Base-by-base conservation (phyloP, 1,140 invertebrate genomes). In the Lamellibrachia luymesi region DNA sequence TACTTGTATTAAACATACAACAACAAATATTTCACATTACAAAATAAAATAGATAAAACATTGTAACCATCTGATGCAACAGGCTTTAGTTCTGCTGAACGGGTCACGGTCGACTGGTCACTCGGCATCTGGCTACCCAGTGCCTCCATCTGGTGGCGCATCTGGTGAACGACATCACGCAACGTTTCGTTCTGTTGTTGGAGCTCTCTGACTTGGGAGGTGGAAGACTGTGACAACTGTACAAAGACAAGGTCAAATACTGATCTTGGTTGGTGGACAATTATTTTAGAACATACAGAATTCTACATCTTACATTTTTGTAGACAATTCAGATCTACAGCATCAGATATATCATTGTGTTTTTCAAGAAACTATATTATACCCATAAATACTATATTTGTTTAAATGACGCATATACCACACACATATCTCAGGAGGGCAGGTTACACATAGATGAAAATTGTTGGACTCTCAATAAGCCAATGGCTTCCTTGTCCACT, bases 141-240 rank as follows among this genome's bases (percentile, higher is more conserved):
- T 49, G 94, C 92, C 94, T 96, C 96, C 95, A 96, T 96, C 93
- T 96, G 95, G 51, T 93, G 93, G 90, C 95, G 94, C 96, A 96
- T 96, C 93, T 96, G 95, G 56, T 93, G 91, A 51, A 96, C 95
- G 10, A 96, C 95, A 22, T 93, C 90, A 89, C 94, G 94, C 10
- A 96, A 93, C 91, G 94, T 95, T 50, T 95, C 92, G 93, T 96
- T 96, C 93, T 96, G 95, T 91, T 95, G 92, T 91, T 94, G 94
- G 17, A 96, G 93, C 10, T 94, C 92, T 52, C 92, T 93, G 38
- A 95, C 90, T 51, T 95, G 52, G 49, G 51, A 89, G 4, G 52
- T n/a, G 27, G 92, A 93, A 25, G 91, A 91, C 4, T 91, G 49
- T 91, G 49, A 91, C 91, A 91, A 64, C 52, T 92, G 25, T 1